Evolutionary conservation across 2,888 invertebrate species (phyloP), one percentile per base, ranked within the genome.

Genomic region (Drosophila atroscutellata): DNA sequence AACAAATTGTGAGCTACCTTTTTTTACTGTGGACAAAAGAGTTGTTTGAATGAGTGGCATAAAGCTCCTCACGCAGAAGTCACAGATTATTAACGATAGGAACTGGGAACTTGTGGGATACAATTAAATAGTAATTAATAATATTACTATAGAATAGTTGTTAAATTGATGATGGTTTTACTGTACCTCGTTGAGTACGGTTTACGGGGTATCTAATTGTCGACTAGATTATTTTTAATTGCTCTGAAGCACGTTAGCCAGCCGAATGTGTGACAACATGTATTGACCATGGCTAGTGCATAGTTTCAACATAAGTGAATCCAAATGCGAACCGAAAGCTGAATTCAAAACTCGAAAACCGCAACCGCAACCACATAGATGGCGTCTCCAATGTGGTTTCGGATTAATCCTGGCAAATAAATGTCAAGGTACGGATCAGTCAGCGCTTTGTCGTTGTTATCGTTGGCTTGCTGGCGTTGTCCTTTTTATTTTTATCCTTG

Each of bases 401-500:
- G 52, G 52, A 58, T 52, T 68, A 68, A 59, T 51, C 63, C 72
- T 66, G 63, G 72, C 64, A 79, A 86, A 86, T 86, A 81, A 88
- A 81, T 79, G 89, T 86, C 85, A 81, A 70, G 77, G 64, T 39
- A 60, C 49, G 50, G 56, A 70, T 59, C 68, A 85, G 88, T 85
- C 83, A 76, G 64, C 71, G 67, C 49, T 71, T 71, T 69, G 63
- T 61, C 65, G 47, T 26, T 58, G 47, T 51, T 20, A 11, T 20
- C 42, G 42, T 42, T 42, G 24, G 47, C 8, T 7, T 24, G 42
- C 32, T 55, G 45, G 42, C 58, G 37, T 45, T 52, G 60, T 62
- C 56, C 64, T 62, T 54, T 42, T 49, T 34, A 18, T 45, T 30
- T 32, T 58, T 57, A 56, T 28, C 66, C 45, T 57, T 64, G 45